Conservation (phyloP, 2,888 invertebrate species). For the Orthonevra nobilis region DNA sequence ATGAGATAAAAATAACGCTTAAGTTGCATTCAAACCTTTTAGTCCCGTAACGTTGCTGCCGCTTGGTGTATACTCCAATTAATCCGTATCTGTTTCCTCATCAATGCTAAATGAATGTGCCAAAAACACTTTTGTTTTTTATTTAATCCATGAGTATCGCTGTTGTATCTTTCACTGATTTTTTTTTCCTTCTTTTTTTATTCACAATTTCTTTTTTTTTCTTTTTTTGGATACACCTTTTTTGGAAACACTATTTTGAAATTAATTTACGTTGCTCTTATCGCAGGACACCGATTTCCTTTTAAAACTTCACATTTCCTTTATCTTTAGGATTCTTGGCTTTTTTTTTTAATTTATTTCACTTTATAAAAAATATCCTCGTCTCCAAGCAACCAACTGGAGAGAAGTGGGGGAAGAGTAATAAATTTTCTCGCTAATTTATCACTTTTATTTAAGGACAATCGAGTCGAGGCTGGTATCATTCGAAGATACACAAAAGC, state of each 20-base stretch:
- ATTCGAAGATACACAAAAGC: constrained; percentile 42
- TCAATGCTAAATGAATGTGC: constrained; percentile 4
- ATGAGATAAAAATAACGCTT: background rate
- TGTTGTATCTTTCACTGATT: constrained; percentile 15
- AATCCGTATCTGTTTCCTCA: constrained; percentile 41
- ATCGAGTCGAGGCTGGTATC: constrained; percentile 52
- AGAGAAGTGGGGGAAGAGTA: constrained; percentile 4
- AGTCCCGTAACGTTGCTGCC: background rate
- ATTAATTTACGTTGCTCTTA: constrained; percentile 38
- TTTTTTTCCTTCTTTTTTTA: background rate
- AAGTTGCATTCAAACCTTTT: constrained; percentile 36
- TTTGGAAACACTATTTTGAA: too few species aligned
- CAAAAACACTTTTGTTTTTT: constrained; percentile 4
- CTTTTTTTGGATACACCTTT: too few species aligned
- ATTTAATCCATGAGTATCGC: background rate
- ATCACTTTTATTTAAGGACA: constrained; percentile 57
- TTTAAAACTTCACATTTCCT: constrained; percentile 58
- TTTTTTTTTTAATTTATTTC: constrained; percentile 52
- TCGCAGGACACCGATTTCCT: constrained; percentile 66
- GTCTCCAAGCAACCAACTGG: background rate
- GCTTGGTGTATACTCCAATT: constrained; percentile 40
- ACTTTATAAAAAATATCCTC: constrained; percentile 38
- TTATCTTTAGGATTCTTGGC: constrained; percentile 19
- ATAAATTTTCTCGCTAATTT: constrained; percentile 64
- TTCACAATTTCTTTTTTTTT: constrained; percentile 7